Conservation (phyloP, 2,113 vertebrate genomes). For the Paradisaea rubra region DNA sequence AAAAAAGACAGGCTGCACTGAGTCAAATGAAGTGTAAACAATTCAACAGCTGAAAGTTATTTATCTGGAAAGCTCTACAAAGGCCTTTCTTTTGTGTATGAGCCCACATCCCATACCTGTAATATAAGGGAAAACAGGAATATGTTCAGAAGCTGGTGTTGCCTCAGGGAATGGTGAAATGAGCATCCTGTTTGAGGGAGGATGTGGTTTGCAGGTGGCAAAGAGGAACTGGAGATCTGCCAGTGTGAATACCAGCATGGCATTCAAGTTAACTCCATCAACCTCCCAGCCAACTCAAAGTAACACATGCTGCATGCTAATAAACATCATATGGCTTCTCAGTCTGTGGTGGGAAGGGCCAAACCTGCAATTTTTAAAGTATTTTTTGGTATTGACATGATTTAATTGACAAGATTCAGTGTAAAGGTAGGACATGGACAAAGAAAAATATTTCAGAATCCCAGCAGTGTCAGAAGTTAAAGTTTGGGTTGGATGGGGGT, state of each 20-base stretch:
- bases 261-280: neutral
- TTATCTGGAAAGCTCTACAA: neutral
- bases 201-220: conserved; percentile 26
- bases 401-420: neutral
- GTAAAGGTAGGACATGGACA: neutral
- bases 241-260: neutral
- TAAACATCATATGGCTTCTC: conserved; percentile 36
- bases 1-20: neutral
- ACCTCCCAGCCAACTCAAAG: neutral
- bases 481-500: neutral
- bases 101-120: neutral
- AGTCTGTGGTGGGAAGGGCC: neutral
- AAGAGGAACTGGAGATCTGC: neutral
- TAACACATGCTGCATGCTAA: conserved; percentile 11
- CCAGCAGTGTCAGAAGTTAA: neutral
- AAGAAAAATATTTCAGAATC: neutral
- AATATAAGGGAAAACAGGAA: neutral
- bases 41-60: neutral
- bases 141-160: neutral
- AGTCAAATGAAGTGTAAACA: neutral
- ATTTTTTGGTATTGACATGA: neutral
- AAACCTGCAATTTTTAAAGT: neutral
- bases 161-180: neutral
- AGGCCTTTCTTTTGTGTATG: neutral
- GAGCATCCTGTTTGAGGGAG: neutral